Evolutionary conservation across 2,888 invertebrate species (phyloP), one percentile per base, ranked within the genome.

Genomic region (Chrysolina oricalcia): DNA sequence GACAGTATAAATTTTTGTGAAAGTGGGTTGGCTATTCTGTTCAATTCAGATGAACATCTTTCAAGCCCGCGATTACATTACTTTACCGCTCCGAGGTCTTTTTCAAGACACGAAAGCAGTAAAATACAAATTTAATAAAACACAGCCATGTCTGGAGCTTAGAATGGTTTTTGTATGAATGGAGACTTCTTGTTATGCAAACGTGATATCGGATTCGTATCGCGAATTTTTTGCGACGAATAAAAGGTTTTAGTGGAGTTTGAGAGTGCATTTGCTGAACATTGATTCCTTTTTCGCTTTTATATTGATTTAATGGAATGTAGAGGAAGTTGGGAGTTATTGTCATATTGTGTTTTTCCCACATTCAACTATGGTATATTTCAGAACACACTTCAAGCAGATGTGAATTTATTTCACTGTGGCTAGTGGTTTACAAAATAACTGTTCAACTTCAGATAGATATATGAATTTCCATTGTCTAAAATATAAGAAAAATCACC

Each of bases 101-200:
- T 21, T 53, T 15, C 21, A 10, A 53, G 21, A 19, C 50, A 5
- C 50, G 21, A 53, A 19, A 53, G 53, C 53, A 21, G 53, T 53
- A 23, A 53, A 53, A 53, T 53, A 53, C 21, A 21, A 53, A 53
- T 53, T 53, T 53, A 53, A 53, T 53, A 53, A 53, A 21, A 53
- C 53, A 53, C 15, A 3, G 53, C 5, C 13, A 21, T 21, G 21
- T 53, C 53, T 53, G 53, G 19, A 53, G 21, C 13, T 21, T 2
- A 11, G 13, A 53, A 53, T 53, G 53, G 1, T 53, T 48, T 53
- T 21, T 53, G 21, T 23, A 21, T 21, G 53, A 53, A 53, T 53
- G 53, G 53, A 53, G 53, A 53, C 53, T 53, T 53, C 53, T 53
- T 53, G 21, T 53, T 21, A 5, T 19, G 21, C 11, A 19, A 19